Percentiles rank a stretch among this genome's conserved stretches.
phyloP scores from a whole-genome alignment of 2,113 vertebrate genomes.

The Burhinus oedicnemus region DNA sequence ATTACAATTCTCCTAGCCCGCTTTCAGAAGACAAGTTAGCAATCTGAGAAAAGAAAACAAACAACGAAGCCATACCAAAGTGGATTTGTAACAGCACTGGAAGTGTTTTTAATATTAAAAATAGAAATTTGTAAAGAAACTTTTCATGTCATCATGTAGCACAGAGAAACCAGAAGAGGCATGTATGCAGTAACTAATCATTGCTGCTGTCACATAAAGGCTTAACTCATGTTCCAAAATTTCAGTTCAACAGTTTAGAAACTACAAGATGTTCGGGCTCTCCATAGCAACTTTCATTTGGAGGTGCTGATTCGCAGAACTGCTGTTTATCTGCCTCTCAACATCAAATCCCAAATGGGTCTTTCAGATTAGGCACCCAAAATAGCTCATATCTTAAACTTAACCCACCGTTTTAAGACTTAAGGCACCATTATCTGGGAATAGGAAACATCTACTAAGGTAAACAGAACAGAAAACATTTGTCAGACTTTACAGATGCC shows the following conservation, averaged over 20 bases:
- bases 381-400: neutral
- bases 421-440: neutral
- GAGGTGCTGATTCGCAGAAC: neutral
- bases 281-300: neutral
- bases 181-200: neutral
- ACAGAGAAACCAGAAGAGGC: neutral
- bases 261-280: neutral
- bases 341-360: neutral
- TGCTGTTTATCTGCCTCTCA: neutral
- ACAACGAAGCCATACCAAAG: accelerated
- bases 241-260: neutral
- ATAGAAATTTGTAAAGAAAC: neutral
- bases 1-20: accelerated
- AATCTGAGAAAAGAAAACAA: neutral
- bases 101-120: neutral
- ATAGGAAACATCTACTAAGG: neutral
- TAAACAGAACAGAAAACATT: neutral
- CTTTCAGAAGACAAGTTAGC: neutral
- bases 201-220: neutral
- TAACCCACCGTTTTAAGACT: neutral
- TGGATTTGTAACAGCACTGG: neutral
- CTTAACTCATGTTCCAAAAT: neutral
- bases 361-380: neutral
- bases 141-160: neutral
- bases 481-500: neutral